Evolutionary conservation across 2,797 vertebrate species (phyloP).

Genomic region (Sebastes melanostomus): DNA sequence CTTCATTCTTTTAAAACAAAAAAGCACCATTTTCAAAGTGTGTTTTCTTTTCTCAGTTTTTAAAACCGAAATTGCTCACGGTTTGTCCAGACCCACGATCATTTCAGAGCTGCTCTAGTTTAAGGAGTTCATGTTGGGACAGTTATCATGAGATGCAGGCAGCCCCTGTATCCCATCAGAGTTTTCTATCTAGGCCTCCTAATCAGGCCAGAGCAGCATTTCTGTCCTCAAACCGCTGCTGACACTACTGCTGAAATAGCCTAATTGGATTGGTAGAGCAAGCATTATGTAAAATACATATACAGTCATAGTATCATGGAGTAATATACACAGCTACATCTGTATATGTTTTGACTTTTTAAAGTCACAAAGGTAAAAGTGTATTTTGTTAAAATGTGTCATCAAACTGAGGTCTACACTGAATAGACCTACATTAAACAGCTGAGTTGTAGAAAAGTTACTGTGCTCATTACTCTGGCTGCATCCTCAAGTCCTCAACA

Average conservation of each 20-base stretch:
- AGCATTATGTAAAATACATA: conserved; percentile 1
- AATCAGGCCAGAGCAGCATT: conserved; percentile 78
- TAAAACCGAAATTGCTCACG: neutral
- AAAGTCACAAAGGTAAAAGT: neutral
- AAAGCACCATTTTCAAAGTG: neutral
- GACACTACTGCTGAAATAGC: conserved; percentile 37
- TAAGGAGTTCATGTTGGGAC: conserved; percentile 45
- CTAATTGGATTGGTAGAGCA: conserved; percentile 37
- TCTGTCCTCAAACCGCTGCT: conserved; percentile 54
- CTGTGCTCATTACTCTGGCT: neutral
- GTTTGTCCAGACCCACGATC: neutral
- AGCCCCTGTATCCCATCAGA: conserved; percentile 55
- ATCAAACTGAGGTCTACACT: neutral
- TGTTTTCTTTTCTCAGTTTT: neutral
- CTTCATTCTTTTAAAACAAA: neutral
- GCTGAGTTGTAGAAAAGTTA: neutral
- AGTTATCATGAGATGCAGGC: conserved; percentile 49
- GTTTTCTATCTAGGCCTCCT: conserved; percentile 76
- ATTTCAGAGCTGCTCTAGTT: conserved; percentile 57
- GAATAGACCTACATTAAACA: neutral
- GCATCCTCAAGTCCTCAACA: neutral
- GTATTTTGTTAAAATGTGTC: neutral
- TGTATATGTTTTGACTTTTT: neutral
- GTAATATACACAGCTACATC: neutral
- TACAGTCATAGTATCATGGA: neutral